Evolutionary conservation across 2,797 vertebrate species (phyloP).

Genomic region (Chaunax sp.): DNA sequence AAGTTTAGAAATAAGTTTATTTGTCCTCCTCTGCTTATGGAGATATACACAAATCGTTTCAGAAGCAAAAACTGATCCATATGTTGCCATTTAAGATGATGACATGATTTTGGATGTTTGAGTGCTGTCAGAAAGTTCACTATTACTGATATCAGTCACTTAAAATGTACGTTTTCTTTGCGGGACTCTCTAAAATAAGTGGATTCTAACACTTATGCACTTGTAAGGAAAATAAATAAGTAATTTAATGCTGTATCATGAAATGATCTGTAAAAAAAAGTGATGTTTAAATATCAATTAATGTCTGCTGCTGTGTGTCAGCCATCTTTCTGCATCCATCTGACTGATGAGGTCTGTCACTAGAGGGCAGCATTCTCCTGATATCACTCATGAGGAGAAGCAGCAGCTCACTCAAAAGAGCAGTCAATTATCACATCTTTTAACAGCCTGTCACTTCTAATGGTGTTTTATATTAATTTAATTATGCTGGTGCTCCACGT

Average conservation of each 20-base stretch:
- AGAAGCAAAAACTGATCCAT: background rate
- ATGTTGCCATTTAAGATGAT: background rate
- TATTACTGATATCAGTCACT: background rate
- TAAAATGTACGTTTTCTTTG: background rate
- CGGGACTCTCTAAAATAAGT: background rate
- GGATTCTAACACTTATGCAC: background rate
- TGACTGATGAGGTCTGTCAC: constrained; percentile 30
- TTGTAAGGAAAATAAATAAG: background rate
- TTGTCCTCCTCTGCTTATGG: background rate
- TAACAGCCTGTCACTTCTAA: constrained; percentile 74
- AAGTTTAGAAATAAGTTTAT: background rate
- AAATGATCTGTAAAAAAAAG: constrained; percentile 7
- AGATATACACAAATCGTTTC: background rate
- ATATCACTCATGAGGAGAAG: background rate
- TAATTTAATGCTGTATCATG: background rate
- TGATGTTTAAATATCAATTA: background rate
- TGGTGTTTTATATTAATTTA: constrained; percentile 77
- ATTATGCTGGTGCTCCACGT: constrained; percentile 73
- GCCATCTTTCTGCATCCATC: too few relatives aligned
- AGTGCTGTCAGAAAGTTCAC: constrained; percentile 54
- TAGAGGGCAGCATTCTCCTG: constrained; percentile 71
- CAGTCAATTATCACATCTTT: constrained; percentile 64
- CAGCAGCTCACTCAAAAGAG: too few relatives aligned
- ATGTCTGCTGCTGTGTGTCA: background rate
- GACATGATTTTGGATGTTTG: constrained; percentile 19